phyloP scores from a whole-genome alignment of 2,888 invertebrate genomes.

The Eristalis intricaria region DNA sequence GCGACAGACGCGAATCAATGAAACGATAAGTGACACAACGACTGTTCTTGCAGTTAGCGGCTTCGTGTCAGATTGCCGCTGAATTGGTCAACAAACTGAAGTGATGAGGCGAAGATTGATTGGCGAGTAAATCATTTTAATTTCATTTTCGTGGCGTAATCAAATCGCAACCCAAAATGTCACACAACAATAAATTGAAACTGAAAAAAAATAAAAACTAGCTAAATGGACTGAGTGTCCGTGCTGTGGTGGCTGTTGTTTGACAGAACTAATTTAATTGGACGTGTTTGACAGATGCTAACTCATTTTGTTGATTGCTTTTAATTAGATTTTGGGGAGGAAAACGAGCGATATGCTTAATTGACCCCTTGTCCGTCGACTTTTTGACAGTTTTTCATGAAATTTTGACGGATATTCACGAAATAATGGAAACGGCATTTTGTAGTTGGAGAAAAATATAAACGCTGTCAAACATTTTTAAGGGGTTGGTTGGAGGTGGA shows the following conservation, averaged over 20 bases:
- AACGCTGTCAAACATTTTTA: too few species aligned
- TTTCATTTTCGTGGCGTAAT: slow-evolving; percentile 5
- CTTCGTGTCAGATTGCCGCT: background rate
- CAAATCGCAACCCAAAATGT: slow-evolving; percentile 11
- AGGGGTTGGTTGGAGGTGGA: too few species aligned
- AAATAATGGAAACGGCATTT: too few species aligned
- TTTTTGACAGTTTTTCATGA: too few species aligned
- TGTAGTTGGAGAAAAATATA: too few species aligned
- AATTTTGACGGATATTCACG: too few species aligned
- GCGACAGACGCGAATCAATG: background rate
- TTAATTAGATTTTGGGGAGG: too few species aligned
- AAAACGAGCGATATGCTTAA: too few species aligned
- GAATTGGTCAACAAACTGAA: background rate
- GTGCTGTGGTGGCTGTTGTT: background rate
- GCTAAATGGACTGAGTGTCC: too few species aligned
- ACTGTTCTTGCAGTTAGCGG: background rate
- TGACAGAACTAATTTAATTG: background rate
- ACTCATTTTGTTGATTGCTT: too few species aligned
- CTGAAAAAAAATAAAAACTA: background rate
- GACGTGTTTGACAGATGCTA: background rate
- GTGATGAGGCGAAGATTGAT: background rate
- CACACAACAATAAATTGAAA: background rate
- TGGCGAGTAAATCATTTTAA: slow-evolving; percentile 5
- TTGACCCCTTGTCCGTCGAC: too few species aligned
- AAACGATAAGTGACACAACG: background rate